A percentile compares a stretch with the other conserved stretches of the same genome.
These are phyloP conservation scores for Hemitrygon akajei DNA, from an alignment of 2,797 vertebrate species.

Conservation along the genomic window DNA sequence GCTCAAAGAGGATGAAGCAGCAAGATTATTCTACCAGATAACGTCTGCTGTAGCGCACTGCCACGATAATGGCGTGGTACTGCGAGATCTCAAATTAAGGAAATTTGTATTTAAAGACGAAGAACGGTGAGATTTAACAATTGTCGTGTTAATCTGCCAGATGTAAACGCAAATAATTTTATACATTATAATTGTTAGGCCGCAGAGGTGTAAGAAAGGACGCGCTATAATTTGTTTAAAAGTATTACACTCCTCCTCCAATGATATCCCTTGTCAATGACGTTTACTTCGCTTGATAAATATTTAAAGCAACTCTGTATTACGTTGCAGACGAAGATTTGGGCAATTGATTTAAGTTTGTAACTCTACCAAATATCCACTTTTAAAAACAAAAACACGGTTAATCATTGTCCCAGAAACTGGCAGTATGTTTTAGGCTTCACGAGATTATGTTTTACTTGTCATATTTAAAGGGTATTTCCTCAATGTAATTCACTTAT, in stretches of 20 bases:
- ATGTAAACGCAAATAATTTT: neutral
- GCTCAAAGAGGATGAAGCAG: constrained; percentile 92
- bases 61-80: constrained; percentile 91
- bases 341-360: neutral
- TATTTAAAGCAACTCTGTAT: neutral
- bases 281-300: neutral
- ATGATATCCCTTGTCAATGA: neutral
- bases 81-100: constrained; percentile 92
- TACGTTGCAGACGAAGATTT: neutral
- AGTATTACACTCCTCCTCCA: neutral
- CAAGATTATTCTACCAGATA: constrained; percentile 94
- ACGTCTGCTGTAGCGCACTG: constrained; percentile 94
- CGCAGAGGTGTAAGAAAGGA: no score
- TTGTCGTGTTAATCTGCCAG: neutral
- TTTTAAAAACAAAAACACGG: neutral
- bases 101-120: constrained; percentile 98
- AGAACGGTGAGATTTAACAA: constrained; percentile 72
- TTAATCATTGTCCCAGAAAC: neutral
- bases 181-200: no score
- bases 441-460: neutral
- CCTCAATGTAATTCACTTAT: neutral
- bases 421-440: neutral
- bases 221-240: neutral
- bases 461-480: neutral
- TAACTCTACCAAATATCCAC: no score